These are phyloP conservation scores for Lophura nycthemera DNA, from an alignment of 2,113 vertebrate species.

Conservation along the genomic window DNA sequence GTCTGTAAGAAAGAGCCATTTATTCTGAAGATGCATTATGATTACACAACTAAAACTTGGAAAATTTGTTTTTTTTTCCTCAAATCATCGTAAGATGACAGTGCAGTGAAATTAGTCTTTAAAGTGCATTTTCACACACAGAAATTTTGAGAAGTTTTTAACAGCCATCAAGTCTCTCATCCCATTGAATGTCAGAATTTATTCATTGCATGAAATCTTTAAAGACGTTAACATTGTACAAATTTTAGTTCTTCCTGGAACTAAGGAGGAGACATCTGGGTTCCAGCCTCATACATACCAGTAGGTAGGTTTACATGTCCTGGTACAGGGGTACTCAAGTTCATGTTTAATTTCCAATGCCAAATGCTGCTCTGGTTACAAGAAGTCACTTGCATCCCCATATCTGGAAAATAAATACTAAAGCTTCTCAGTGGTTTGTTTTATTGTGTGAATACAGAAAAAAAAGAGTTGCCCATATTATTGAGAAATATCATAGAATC, in stretches of 20 bases:
- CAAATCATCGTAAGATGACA: neutral
- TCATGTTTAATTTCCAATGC: neutral
- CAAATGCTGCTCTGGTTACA: neutral
- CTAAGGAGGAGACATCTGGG: neutral
- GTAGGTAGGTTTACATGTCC: neutral
- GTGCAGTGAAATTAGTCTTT: neutral
- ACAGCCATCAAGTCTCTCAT: neutral
- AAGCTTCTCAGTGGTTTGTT: neutral
- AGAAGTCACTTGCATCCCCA: neutral
- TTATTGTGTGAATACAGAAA: neutral
- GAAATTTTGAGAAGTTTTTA: neutral
- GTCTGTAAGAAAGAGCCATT: neutral
- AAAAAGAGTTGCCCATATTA: neutral
- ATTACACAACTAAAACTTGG: accelerated
- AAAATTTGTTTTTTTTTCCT: neutral
- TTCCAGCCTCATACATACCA: neutral
- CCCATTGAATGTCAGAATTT: neutral
- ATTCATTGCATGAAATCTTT: neutral
- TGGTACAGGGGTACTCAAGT: neutral
- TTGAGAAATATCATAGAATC: neutral
- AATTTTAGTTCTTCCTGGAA: neutral
- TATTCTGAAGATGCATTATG: neutral
- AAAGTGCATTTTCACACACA: neutral
- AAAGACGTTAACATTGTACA: neutral
- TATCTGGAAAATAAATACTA: neutral